These are phyloP conservation scores for Mus musculus DNA, from an alignment of 2,113 vertebrate species.

Conservation along the genomic window DNA sequence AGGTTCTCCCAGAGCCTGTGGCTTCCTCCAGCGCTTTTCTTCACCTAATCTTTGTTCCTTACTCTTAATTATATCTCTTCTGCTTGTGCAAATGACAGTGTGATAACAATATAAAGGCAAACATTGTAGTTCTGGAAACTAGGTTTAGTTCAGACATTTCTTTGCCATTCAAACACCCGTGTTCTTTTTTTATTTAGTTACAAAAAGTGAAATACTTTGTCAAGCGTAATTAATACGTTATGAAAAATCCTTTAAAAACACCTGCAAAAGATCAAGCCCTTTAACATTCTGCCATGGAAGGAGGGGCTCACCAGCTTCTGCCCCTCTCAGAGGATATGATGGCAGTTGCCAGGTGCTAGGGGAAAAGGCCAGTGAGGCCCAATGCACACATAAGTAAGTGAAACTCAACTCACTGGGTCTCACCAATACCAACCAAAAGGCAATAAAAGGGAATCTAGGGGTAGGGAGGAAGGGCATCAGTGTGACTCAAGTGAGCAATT, in stretches of 20 bases:
- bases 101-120: not conserved
- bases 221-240: not conserved
- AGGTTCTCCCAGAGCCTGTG: not conserved
- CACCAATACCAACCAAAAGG: not conserved
- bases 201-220: not conserved
- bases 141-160: not conserved
- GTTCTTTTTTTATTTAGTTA: not conserved
- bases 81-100: not conserved
- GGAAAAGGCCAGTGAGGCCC: too few relatives aligned
- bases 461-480: not conserved
- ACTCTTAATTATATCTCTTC: not conserved
- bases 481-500: not conserved
- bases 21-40: not conserved
- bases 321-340: too few relatives aligned
- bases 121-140: not conserved
- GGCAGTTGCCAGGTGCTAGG: too few relatives aligned
- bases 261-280: not conserved
- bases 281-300: not conserved
- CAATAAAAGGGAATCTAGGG: not conserved
- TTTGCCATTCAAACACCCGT: not conserved
- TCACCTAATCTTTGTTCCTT: not conserved
- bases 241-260: not conserved
- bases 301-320: too few relatives aligned
- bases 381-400: not conserved
- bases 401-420: not conserved